Evolutionary conservation across 2,888 invertebrate species (phyloP).

Genomic region (Lochmaea capreae): DNA sequence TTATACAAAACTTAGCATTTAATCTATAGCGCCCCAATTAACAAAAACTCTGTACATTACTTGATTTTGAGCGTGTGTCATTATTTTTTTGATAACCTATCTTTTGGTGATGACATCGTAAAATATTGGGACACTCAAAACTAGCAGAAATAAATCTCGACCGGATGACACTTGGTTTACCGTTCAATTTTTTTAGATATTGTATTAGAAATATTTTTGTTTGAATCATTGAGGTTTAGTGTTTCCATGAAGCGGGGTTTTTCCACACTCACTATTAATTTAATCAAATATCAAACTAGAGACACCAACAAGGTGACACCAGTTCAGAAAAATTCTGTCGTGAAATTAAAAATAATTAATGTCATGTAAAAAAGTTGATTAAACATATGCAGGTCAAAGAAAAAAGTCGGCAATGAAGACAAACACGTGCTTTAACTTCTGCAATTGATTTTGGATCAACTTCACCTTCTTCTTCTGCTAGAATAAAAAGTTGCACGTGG

Average conservation of each 20-base stretch:
- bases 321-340: background rate
- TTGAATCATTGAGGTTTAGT: slow-evolving; percentile 29
- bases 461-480: background rate
- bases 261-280: slow-evolving; percentile 27
- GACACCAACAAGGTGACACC: background rate
- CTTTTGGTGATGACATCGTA: background rate
- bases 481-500: background rate
- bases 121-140: background rate
- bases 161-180: slow-evolving; percentile 5
- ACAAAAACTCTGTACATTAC: too few species aligned
- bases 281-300: background rate
- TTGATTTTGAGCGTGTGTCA: too few species aligned
- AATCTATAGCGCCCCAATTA: too few species aligned
- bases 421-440: too few species aligned
- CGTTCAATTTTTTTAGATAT: slow-evolving; percentile 3
- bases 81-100: too few species aligned
- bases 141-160: background rate
- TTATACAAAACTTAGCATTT: too few species aligned
- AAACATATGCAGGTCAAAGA: too few species aligned
- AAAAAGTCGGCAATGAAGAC: too few species aligned
- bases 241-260: slow-evolving; percentile 16
- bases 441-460: too few species aligned
- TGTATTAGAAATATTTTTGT: slow-evolving; percentile 13
- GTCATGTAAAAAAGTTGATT: too few species aligned
- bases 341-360: too few species aligned